Base-by-base conservation (phyloP, 2,888 invertebrate species). In the Cerastis leucographa region DNA sequence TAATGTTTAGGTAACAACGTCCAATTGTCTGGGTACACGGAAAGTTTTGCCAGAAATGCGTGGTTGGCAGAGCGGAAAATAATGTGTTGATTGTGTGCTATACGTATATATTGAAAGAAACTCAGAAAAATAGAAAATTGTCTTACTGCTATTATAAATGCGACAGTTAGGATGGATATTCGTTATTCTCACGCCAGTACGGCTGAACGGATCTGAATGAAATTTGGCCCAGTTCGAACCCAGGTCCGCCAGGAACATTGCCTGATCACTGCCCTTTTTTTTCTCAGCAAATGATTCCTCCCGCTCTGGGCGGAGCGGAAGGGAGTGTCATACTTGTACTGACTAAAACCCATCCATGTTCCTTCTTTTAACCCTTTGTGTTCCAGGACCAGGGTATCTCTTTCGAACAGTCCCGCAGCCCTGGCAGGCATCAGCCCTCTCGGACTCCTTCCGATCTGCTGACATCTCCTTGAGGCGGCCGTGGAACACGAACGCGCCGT, bases 1-100 rank as follows among this genome's bases (percentile, higher is more conserved):
- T 76, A 54, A 76, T 73, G 66, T 80, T 78, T 71, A 65, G 72
- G 44, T 77, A 71, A 61, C 35, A 74, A 75, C n/a, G n/a, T n/a
- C 25, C 22, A 54, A 71, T 71, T 59, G 62, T 80, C n/a, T 69
- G 54, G 25, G 49, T 59, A 51, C 14, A 68, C 9, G 49, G 29
- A 0, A 77, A 59, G 51, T 64, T 74, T 59, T 25, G 46, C n/a
- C 7, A 46, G 49, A 29, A 67, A 40, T 64, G 14, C 54, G 54
- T 71, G 42, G 5, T n/a, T 66, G 29, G 14, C n/a, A 42, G 29
- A 74, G 54, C 11, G n/a, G 75, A 67, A 81, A 74, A 79, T 74
- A 49, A 56, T 51, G 61, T 54, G n/a, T n/a, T 42, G n/a, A 25
- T 42, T n/a, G n/a, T 64, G 42, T 64, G 42, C 42, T 64, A 42